These are phyloP conservation scores for Pithys albifrons DNA, from an alignment of 2,113 vertebrate genomes.

Conservation along the genomic window DNA sequence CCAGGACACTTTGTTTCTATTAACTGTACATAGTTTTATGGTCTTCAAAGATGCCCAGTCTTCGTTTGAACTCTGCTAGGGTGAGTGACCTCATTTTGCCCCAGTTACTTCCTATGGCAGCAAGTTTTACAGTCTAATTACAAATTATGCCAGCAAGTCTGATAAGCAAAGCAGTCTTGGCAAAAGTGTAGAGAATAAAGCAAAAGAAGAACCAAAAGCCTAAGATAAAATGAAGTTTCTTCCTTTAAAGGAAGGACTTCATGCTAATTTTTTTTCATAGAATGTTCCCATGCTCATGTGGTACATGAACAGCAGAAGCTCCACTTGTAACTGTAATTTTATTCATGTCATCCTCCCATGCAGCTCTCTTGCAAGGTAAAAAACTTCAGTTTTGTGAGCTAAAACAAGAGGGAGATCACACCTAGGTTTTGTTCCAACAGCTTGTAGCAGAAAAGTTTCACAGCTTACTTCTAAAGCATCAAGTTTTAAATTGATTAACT, in stretches of 20 bases:
- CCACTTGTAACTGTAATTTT: not conserved
- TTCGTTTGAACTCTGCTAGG: not conserved
- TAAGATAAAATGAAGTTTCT: not conserved
- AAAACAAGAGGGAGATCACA: not conserved
- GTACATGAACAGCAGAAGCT: not conserved
- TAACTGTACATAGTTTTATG: not conserved
- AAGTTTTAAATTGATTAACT: not conserved
- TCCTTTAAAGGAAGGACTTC: not conserved
- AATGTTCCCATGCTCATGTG: not conserved
- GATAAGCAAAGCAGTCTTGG: not conserved
- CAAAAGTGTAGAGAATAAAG: not conserved
- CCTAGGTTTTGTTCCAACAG: slow-evolving; percentile 15
- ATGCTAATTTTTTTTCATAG: not conserved
- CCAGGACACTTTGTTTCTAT: not conserved
- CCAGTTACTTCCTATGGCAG: not conserved
- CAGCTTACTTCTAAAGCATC: not conserved
- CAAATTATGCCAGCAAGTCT: not conserved
- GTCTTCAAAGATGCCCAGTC: not conserved
- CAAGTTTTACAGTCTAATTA: not conserved
- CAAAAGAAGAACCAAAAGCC: not conserved
- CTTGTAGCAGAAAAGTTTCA: slow-evolving; percentile 4
- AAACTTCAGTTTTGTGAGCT: not conserved
- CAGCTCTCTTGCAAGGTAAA: not conserved
- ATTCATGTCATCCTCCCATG: not conserved
- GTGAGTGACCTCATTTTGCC: not conserved